phyloP scores from a whole-genome alignment of 1,140 invertebrate genomes.

The Xylocopa sonorina region DNA sequence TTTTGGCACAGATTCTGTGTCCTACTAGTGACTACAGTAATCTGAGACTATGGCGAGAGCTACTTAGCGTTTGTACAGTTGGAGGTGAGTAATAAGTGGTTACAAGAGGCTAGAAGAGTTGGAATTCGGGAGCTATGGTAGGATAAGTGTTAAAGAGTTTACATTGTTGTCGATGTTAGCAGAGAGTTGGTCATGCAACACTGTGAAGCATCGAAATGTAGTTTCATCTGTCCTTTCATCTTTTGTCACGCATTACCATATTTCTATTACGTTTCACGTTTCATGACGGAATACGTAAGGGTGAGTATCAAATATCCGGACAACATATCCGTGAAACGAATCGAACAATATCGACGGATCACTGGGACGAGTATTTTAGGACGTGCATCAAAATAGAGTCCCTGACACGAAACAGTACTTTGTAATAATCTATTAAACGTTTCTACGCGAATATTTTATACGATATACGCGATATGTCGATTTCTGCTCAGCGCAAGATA shows the following conservation, averaged over 20 bases:
- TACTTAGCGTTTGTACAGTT: too few species aligned
- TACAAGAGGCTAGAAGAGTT: too few species aligned
- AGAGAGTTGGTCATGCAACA: too few species aligned
- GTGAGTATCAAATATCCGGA: background rate
- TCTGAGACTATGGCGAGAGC: too few species aligned
- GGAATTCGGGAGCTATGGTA: too few species aligned
- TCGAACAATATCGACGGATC: background rate
- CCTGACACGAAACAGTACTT: background rate
- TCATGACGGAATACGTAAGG: background rate
- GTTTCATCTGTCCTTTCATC: background rate
- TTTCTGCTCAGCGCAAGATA: background rate
- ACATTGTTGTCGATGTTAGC: too few species aligned
- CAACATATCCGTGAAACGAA: background rate
- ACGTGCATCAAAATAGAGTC: background rate
- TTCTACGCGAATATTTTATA: background rate
- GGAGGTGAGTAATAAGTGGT: too few species aligned
- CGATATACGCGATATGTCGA: background rate
- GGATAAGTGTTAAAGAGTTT: too few species aligned
- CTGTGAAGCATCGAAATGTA: too few species aligned
- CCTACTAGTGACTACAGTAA: too few species aligned
- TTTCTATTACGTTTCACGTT: background rate
- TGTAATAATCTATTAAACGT: background rate
- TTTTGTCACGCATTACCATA: background rate
- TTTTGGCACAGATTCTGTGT: too few species aligned
- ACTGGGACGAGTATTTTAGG: too few species aligned